phyloP scores from a whole-genome alignment of 35 echinoderm and acorn worm genomes.

The Lytechinus pictus region DNA sequence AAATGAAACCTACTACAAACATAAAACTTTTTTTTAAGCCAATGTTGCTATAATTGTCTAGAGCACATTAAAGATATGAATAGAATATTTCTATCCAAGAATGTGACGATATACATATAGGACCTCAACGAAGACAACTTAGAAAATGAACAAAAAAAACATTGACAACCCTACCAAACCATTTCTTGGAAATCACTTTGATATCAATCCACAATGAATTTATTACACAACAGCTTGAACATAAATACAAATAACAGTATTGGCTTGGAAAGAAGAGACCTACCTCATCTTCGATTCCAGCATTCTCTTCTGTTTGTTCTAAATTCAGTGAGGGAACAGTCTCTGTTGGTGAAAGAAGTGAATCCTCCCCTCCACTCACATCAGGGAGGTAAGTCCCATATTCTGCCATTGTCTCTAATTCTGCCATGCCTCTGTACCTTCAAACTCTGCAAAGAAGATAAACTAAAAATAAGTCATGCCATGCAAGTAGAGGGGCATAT shows the following conservation, averaged over 20 bases:
- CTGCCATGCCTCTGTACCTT: not conserved
- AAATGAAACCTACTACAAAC: too few relatives aligned
- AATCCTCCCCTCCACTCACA: not conserved
- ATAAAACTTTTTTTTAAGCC: too few relatives aligned
- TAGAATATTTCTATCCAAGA: not conserved
- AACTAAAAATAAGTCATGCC: not conserved
- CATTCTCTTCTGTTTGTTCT: not conserved
- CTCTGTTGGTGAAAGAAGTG: constrained; percentile 25
- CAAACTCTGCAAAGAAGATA: not conserved
- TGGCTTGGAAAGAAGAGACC: not conserved
- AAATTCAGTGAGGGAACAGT: not conserved
- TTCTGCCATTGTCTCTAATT: constrained; percentile 23
- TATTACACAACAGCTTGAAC: not conserved
- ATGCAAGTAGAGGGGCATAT: too few relatives aligned
- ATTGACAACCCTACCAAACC: too few relatives aligned
- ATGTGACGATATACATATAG: not conserved
- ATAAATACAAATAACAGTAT: not conserved
- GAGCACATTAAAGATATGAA: not conserved
- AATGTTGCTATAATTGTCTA: too few relatives aligned
- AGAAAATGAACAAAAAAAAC: too few relatives aligned
- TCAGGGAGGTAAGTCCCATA: constrained; percentile 31
- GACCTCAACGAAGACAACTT: not conserved
- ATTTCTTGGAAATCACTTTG: not conserved
- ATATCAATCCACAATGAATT: not conserved
- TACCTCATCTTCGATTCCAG: constrained; percentile 42